These are phyloP conservation scores for Phortica variegata DNA, from an alignment of 1,140 invertebrate species.

Conservation along the genomic window DNA sequence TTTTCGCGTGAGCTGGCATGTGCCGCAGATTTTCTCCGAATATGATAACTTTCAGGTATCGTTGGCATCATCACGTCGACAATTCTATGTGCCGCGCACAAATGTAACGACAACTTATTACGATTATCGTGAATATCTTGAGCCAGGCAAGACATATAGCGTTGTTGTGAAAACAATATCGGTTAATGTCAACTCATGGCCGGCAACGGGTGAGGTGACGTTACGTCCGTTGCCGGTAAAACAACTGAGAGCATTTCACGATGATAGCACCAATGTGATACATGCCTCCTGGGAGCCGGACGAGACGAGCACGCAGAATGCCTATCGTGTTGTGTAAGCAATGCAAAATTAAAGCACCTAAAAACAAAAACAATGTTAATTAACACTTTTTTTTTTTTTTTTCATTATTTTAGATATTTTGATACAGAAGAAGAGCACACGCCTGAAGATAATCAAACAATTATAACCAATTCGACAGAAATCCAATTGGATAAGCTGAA, in stretches of 20 bases:
- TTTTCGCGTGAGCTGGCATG: constrained; percentile 81
- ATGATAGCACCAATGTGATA: constrained; percentile 69
- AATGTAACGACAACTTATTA: constrained; percentile 67
- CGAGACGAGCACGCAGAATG: constrained; percentile 76
- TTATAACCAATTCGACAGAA: constrained; percentile 65
- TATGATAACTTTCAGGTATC: constrained; percentile 90
- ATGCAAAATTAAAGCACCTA: not conserved
- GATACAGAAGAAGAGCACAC: no score
- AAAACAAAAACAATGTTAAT: no score
- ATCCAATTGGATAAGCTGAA: constrained; percentile 73
- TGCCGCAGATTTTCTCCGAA: constrained; percentile 76
- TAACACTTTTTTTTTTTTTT: no score
- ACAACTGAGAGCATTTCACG: constrained; percentile 61
- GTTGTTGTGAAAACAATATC: constrained; percentile 89
- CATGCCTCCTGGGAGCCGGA: constrained; percentile 75
- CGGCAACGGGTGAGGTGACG: constrained; percentile 79
- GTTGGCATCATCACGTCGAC: constrained; percentile 66
- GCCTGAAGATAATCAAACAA: no score
- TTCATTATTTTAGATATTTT: no score
- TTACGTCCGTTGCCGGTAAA: constrained; percentile 75
- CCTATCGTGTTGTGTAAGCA: constrained; percentile 66
- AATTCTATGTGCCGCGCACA: constrained; percentile 64
- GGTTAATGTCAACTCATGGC: constrained; percentile 90
- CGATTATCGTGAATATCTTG: constrained; percentile 76
- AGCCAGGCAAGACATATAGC: constrained; percentile 84